Conservation (phyloP, 2,113 vertebrate species). For the Gymnocephalus cernua region DNA sequence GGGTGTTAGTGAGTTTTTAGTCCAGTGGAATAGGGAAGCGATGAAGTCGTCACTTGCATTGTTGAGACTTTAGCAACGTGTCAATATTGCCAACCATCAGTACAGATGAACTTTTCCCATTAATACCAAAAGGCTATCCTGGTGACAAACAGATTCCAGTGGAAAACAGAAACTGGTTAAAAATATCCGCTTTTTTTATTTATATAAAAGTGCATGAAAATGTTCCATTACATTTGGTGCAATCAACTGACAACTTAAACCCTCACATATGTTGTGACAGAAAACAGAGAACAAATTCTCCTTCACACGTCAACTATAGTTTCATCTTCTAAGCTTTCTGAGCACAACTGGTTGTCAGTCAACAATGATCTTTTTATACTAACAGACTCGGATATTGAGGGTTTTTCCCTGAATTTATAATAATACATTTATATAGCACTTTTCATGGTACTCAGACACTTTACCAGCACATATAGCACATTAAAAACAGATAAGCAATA, state of each 20-base stretch:
- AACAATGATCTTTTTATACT: background rate
- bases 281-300: background rate
- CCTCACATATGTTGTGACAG: background rate
- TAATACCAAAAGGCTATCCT: too few species aligned
- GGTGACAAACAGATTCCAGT: background rate
- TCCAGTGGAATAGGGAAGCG: background rate
- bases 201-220: conserved; percentile 32
- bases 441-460: too few species aligned
- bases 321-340: background rate
- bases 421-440: too few species aligned
- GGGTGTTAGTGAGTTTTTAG: background rate
- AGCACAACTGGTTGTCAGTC: background rate
- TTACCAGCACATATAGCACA: too few species aligned
- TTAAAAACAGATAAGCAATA: too few species aligned
- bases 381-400: background rate
- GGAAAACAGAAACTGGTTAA: background rate
- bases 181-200: conserved; percentile 34
- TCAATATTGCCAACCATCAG: background rate
- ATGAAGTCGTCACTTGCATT: background rate
- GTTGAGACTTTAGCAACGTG: background rate
- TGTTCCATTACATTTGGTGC: background rate
- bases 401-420: background rate
- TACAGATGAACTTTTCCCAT: background rate
- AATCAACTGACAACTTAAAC: background rate
- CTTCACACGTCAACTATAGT: background rate